Base-by-base conservation (phyloP, 2,797 vertebrate species). In the Lacerta bilineata region DNA sequence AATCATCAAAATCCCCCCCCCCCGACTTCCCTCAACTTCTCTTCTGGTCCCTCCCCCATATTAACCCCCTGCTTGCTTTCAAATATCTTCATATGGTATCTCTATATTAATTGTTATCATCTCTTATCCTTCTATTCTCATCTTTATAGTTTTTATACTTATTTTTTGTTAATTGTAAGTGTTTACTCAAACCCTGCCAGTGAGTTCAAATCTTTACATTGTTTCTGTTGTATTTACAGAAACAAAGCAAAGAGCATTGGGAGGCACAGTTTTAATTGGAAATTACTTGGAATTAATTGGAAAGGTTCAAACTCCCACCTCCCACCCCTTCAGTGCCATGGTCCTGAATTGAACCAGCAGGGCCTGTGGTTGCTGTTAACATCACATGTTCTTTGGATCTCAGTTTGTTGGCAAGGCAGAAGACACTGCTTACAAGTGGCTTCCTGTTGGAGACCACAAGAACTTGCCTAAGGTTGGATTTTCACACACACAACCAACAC, bases 401-500 rank as follows among this genome's bases (percentile, higher is more conserved):
- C 27, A 72, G 50, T 39, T 50, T 80, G 7, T 41, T 87, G 46
- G 79, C 41, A 39, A 87, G 68, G 15, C 68, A 25, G 55, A 77
- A 78, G 23, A 43, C 7, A 4, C 36, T 10, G 8, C 36, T 46
- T 68, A 25, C 5, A 17, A 20, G 5, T 46, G 79, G 18, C 46
- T 75, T 74, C 78, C n/a, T 29, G 17, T 75, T 33, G 36, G 10
- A 8, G 61, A 29, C 17, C 59, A 39, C 61, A 71, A 74, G 29
- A 41, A 75, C 39, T 29, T 82, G 55, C 69, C 23, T 46, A 25
- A 41, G 55, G 18, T 36, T 87, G 46, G 55, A 75, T 87, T 87
- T 39, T 46, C 29, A 74, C 55, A 20, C 55, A 20, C 5, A 43
- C 79, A 75, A 29, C 64, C 66, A 82, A 25, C 10, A 64, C 33